Percentiles rank a stretch among this genome's conserved stretches.
Evolutionary conservation across 2,797 vertebrate genomes (phyloP).

Genomic region (Pantherophis vulpinus): DNA sequence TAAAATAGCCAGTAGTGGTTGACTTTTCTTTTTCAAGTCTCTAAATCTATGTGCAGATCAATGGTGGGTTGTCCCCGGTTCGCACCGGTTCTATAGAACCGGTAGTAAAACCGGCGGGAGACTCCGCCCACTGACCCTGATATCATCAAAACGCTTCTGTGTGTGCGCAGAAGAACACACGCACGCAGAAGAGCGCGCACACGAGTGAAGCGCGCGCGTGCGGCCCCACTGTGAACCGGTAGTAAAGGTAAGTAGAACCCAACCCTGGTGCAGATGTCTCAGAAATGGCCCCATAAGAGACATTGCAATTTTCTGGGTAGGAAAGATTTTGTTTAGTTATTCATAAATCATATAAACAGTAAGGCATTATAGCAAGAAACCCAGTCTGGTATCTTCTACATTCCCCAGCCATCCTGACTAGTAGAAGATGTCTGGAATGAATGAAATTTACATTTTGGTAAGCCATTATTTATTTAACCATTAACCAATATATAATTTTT

Average conservation of each 20-base stretch:
- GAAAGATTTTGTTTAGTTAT: not conserved
- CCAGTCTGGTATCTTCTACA: not conserved
- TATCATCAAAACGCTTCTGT: too few relatives aligned
- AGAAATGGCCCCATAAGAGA: not conserved
- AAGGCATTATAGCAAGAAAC: not conserved
- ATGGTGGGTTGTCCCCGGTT: too few relatives aligned
- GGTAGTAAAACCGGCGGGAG: too few relatives aligned
- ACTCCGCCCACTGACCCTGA: too few relatives aligned
- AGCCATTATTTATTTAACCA: not conserved
- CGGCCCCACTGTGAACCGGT: too few relatives aligned
- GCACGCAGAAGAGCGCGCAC: too few relatives aligned
- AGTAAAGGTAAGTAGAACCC: too few relatives aligned
- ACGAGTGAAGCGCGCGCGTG: fast-evolving
- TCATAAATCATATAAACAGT: not conserved
- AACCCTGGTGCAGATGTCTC: not conserved
- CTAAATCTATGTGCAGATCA: not conserved
- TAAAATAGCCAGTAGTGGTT: not conserved
- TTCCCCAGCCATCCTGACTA: not conserved
- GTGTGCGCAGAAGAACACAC: too few relatives aligned
- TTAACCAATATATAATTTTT: not conserved
- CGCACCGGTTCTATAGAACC: too few relatives aligned
- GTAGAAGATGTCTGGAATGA: not conserved
- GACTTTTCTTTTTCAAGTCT: too few relatives aligned
- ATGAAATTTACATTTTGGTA: not conserved
- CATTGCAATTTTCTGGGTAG: not conserved